Conservation (phyloP, 2,888 invertebrate genomes). For the Anthoptus insignis region DNA sequence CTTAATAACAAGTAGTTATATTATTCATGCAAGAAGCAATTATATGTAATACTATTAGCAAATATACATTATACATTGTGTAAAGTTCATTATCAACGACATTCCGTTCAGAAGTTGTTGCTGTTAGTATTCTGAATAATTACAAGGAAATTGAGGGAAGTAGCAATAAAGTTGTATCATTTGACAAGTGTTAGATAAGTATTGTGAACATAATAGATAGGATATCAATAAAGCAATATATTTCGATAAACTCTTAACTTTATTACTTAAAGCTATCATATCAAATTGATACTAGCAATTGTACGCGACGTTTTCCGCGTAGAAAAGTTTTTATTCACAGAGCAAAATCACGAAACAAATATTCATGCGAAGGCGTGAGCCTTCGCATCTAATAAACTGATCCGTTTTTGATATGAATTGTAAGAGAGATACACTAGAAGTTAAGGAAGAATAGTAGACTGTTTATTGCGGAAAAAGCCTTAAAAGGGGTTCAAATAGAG, state of each 20-base stretch:
- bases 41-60: constrained; percentile 26
- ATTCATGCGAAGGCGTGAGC: too few relatives aligned
- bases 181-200: background rate
- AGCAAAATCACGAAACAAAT: too few relatives aligned
- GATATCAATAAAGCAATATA: background rate
- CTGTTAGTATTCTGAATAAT: constrained; percentile 24
- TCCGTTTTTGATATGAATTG: too few relatives aligned
- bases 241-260: background rate
- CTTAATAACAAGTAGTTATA: constrained; percentile 33
- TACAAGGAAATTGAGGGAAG: constrained; percentile 5
- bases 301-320: too few relatives aligned
- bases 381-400: too few relatives aligned
- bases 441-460: too few relatives aligned
- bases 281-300: too few relatives aligned
- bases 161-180: background rate
- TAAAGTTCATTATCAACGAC: constrained; percentile 37
- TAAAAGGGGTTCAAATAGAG: too few relatives aligned
- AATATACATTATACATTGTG: constrained; percentile 19
- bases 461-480: too few relatives aligned
- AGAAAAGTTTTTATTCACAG: too few relatives aligned
- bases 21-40: constrained; percentile 34
- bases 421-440: too few relatives aligned
- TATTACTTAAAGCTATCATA: background rate
- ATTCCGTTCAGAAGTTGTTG: constrained; percentile 24
- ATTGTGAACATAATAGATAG: background rate